Evolutionary conservation across 2,888 invertebrate species (phyloP).

Genomic region (Ormyrus nitidulus): DNA sequence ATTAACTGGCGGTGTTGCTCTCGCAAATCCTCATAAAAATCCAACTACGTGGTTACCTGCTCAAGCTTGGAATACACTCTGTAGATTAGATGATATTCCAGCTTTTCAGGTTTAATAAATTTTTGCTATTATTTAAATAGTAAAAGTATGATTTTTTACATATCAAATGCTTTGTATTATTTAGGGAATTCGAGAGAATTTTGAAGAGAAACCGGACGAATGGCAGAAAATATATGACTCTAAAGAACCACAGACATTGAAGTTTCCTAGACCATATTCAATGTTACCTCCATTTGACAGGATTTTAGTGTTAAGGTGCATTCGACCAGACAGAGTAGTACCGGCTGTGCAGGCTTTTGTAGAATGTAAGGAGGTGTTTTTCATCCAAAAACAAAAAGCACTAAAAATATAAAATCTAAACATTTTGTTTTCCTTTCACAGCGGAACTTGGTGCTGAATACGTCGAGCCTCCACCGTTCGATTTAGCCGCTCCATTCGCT

Average conservation of each 20-base stretch:
- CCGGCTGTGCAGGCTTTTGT: constrained; percentile 86
- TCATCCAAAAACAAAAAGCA: not conserved
- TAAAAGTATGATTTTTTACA: not conserved
- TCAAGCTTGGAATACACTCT: constrained; percentile 88
- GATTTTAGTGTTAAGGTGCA: constrained; percentile 86
- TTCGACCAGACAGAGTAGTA: constrained; percentile 92
- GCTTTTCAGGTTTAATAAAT: constrained; percentile 74
- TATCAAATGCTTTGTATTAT: not conserved
- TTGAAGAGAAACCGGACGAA: constrained; percentile 76
- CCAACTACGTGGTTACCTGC: constrained; percentile 84
- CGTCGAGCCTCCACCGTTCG: constrained; percentile 93
- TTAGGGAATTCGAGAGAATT: constrained; percentile 82
- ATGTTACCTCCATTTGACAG: constrained; percentile 84
- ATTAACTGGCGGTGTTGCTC: constrained; percentile 89
- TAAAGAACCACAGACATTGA: constrained; percentile 83
- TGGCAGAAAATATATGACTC: constrained; percentile 89
- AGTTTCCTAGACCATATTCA: constrained; percentile 85
- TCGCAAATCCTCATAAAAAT: constrained; percentile 85
- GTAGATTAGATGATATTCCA: constrained; percentile 79
- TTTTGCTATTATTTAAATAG: not conserved
- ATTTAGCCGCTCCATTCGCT: constrained; percentile 87
- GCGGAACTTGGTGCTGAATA: constrained; percentile 86
- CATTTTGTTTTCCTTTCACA: constrained; percentile 64
- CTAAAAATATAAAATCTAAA: not conserved
- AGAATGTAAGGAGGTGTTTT: constrained; percentile 73